Evolutionary conservation across 2,888 invertebrate genomes (phyloP).

Genomic region (Trichogramma dendrolimi): DNA sequence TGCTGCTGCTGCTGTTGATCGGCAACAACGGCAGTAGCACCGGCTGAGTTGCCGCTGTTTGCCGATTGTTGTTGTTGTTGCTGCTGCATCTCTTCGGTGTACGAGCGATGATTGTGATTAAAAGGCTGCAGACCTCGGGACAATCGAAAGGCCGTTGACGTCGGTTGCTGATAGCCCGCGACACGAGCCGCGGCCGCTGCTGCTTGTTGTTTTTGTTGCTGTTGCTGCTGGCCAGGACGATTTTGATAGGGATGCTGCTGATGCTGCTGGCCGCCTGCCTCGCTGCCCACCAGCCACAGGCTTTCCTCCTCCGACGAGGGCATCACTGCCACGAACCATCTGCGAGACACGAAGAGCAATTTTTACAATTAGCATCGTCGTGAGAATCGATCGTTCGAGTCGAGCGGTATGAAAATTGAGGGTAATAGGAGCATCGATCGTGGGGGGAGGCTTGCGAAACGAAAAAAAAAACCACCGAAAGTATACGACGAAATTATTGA

Average conservation of each 20-base stretch:
- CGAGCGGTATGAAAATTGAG: no score
- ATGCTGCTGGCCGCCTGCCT: constrained; percentile 29
- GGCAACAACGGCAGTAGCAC: constrained; percentile 38
- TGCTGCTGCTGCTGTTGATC: not conserved
- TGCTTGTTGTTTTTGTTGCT: constrained; percentile 5
- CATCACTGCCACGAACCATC: constrained; percentile 50
- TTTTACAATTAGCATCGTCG: no score
- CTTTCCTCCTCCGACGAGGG: constrained; percentile 64
- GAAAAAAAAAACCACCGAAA: no score
- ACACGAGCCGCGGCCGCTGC: constrained; percentile 8
- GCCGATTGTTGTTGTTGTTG: constrained; percentile 47
- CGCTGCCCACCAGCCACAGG: constrained; percentile 49
- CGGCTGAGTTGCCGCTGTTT: constrained; percentile 7
- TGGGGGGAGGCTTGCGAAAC: no score
- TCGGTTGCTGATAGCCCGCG: constrained; percentile 19
- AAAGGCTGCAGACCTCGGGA: constrained; percentile 36
- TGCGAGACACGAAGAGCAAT: constrained; percentile 26
- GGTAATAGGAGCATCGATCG: no score
- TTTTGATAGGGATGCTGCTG: constrained; percentile 15
- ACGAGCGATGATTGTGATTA: constrained; percentile 46
- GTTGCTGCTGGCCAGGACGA: not conserved
- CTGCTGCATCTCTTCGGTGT: constrained; percentile 54
- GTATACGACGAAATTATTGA: no score
- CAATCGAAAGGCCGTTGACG: constrained; percentile 29
- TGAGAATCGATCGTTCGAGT: no score